Evolutionary conservation across 1,140 invertebrate genomes (phyloP), one percentile per base, ranked within the genome.

Genomic region (Dreissena polymorpha): DNA sequence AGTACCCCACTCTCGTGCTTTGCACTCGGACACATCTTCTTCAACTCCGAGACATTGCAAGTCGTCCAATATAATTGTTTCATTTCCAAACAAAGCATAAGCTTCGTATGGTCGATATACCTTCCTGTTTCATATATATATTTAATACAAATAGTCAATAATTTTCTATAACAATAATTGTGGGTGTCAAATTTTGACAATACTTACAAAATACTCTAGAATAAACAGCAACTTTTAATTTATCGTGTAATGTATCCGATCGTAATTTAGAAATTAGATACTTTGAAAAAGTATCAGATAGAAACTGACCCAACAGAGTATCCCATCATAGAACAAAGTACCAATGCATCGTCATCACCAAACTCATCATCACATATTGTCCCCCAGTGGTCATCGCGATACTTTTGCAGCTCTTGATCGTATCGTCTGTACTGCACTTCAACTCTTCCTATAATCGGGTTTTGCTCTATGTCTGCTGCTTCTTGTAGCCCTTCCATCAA

Each of bases 301-400:
- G 2, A 18, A 60, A 53, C 67, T 63, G 64, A 80, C 78, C 68
- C 23, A 21, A 57, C 16, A 65, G 23, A 55, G 39, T 65, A 80
- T 10, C 83, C 83, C 16, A 88, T 77, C 75, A 73, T 84, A 23
- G 64, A 60, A 67, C 87, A 88, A 6, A 88, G 64, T 3, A 88
- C 86, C 27, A 29, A 29, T 0, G 86, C 87, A 64, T 82, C 85
- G 14, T 73, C 73, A 16, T 70, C 25, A 51, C 74, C 76, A 60
- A 82, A 88, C 10, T 71, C 10, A 60, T 80, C 74, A 51, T 87
- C 86, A 85, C 87, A 88, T 13, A 88, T 82, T 16, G 85, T 87
- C 21, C 86, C 86, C 84, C 82, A 88, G 21, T 60, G 57, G 39
- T 39, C 39, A 39, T 39, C 39, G 8, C 39, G 39, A 60, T 18